Evolutionary conservation across 1,140 invertebrate species (phyloP).

Genomic region (Reticulitermes speratus): DNA sequence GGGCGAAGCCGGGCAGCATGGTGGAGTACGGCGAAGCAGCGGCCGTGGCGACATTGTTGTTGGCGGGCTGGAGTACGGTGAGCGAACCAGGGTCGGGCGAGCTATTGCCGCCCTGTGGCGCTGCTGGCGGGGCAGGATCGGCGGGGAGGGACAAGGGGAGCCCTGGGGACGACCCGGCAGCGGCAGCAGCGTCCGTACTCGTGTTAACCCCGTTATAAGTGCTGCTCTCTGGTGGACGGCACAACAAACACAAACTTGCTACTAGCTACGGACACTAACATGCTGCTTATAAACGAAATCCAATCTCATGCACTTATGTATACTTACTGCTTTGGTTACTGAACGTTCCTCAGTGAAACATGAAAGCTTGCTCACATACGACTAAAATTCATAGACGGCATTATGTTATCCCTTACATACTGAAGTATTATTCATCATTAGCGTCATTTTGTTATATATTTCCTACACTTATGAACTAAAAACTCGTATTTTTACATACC

Average conservation of each 20-base stretch:
- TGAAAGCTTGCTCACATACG: no score
- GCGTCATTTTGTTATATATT: no score
- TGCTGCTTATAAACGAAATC: slow-evolving; percentile 8
- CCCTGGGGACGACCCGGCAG: slow-evolving; percentile 48
- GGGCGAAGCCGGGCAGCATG: slow-evolving; percentile 70
- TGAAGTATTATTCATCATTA: no score
- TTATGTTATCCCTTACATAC: no score
- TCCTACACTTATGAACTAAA: no score
- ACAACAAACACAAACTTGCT: slow-evolving; percentile 37
- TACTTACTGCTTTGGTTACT: no score
- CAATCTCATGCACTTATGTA: neutral
- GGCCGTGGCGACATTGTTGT: slow-evolving; percentile 52
- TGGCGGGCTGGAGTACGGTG: slow-evolving; percentile 55
- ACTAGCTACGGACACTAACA: neutral
- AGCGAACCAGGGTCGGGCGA: slow-evolving; percentile 43
- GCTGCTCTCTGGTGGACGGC: slow-evolving; percentile 39
- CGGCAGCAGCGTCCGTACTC: slow-evolving; percentile 42
- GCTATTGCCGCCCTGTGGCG: slow-evolving; percentile 43
- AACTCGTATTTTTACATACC: no score
- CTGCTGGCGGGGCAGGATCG: slow-evolving; percentile 51
- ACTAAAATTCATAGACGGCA: no score
- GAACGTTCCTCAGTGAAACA: no score
- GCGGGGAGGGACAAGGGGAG: slow-evolving; percentile 56
- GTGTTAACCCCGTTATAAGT: slow-evolving; percentile 35
- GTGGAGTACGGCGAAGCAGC: slow-evolving; percentile 55